These are phyloP conservation scores for Leptobrachium leishanense DNA, from an alignment of 2,113 vertebrate genomes.

Conservation along the genomic window DNA sequence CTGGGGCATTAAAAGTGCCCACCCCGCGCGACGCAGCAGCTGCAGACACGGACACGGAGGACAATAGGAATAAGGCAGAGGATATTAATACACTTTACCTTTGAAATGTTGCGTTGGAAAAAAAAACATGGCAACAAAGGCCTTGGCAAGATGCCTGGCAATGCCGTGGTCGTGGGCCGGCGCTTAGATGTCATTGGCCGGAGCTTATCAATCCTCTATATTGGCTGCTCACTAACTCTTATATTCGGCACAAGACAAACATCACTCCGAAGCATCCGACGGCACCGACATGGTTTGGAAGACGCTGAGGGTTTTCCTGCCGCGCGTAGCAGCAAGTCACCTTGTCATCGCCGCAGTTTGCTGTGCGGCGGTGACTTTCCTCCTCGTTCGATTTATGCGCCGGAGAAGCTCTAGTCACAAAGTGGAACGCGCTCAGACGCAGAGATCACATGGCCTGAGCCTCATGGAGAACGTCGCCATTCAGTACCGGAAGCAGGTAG, in stretches of 20 bases:
- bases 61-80: no score
- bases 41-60: no score
- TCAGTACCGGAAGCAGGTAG: slow-evolving; percentile 56
- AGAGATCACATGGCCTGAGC: slow-evolving; percentile 36
- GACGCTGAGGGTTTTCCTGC: slow-evolving; percentile 33
- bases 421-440: slow-evolving; percentile 44
- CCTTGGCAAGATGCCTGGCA: not conserved
- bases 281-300: slow-evolving; percentile 37
- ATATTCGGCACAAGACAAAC: not conserved
- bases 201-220: not conserved
- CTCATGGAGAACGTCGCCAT: slow-evolving; percentile 49
- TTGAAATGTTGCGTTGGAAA: no score
- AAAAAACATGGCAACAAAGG: no score
- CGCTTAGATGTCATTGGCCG: not conserved
- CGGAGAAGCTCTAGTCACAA: slow-evolving; percentile 46
- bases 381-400: slow-evolving; percentile 45
- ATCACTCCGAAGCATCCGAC: no score
- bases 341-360: slow-evolving; percentile 9
- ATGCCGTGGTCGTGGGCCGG: not conserved
- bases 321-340: not conserved
- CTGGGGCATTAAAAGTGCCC: no score
- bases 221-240: not conserved
- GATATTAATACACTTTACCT: no score
- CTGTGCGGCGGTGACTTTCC: slow-evolving; percentile 42
- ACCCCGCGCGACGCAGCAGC: no score